phyloP scores from a whole-genome alignment of 2,888 invertebrate species.

The Drosophila paranaensis region DNA sequence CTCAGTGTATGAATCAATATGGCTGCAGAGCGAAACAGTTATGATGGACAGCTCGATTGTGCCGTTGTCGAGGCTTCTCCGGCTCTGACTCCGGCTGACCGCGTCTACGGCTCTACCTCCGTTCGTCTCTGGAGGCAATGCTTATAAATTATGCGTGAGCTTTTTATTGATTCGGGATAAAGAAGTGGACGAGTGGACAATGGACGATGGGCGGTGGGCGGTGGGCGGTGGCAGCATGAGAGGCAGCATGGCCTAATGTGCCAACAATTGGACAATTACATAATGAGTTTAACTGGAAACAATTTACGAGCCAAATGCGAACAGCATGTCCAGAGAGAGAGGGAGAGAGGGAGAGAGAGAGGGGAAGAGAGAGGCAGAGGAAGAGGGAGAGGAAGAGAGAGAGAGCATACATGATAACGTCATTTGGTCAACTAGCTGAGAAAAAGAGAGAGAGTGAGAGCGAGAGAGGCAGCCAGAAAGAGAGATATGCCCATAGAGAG shows the following conservation, averaged over 20 bases:
- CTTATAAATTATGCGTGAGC: constrained; percentile 70
- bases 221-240: constrained; percentile 4
- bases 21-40: constrained; percentile 27
- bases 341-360: too few species aligned
- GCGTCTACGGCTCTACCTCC: not conserved
- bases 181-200: not conserved
- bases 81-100: not conserved
- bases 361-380: too few species aligned
- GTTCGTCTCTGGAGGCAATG: constrained; percentile 28
- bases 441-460: not conserved
- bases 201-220: not conserved
- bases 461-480: not conserved
- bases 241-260: constrained; percentile 5
- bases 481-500: constrained; percentile 2
- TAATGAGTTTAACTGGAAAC: constrained; percentile 55
- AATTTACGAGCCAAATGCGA: constrained; percentile 45
- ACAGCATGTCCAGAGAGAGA: constrained; percentile 8
- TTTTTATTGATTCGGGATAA: constrained; percentile 59
- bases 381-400: too few species aligned
- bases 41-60: constrained; percentile 15
- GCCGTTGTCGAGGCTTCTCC: constrained; percentile 1
- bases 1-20: constrained; percentile 48
- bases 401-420: constrained; percentile 15
- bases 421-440: constrained; percentile 34
- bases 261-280: constrained; percentile 40